phyloP scores from a whole-genome alignment of 2,797 vertebrate species.

The Lacerta viridis region DNA sequence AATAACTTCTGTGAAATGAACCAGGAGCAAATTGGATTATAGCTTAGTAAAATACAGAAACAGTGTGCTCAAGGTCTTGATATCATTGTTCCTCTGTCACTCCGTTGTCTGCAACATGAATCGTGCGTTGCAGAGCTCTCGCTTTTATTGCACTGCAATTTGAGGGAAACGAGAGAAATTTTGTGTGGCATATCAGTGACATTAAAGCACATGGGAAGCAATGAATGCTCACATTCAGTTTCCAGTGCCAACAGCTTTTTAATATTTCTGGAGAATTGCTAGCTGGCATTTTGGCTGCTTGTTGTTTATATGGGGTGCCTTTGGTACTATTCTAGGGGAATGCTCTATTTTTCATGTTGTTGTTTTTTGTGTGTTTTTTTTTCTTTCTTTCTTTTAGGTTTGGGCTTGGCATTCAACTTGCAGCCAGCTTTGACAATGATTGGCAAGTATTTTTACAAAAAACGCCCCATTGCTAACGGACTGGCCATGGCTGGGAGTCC shows the following conservation, averaged over 20 bases:
- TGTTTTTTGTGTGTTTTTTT: slow-evolving; percentile 16
- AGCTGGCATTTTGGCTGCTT: slow-evolving; percentile 3
- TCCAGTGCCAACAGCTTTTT: slow-evolving; percentile 7
- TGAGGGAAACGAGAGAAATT: slow-evolving; percentile 26
- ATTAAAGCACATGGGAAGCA: neutral
- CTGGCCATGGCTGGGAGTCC: slow-evolving; percentile 97
- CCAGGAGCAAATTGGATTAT: slow-evolving; percentile 47
- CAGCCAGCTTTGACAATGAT: slow-evolving; percentile 97
- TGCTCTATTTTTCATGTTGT: slow-evolving; percentile 48
- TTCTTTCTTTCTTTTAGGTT: slow-evolving; percentile 80
- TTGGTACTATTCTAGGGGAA: slow-evolving; percentile 27
- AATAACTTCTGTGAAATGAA: slow-evolving; percentile 65
- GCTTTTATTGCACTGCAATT: slow-evolving; percentile 24
- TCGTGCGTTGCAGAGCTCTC: slow-evolving; percentile 42
- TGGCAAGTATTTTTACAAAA: slow-evolving; percentile 94
- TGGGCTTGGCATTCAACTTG: slow-evolving; percentile 96
- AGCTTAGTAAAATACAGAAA: slow-evolving; percentile 61
- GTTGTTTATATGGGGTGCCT: no score
- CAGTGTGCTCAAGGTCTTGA: slow-evolving; percentile 38
- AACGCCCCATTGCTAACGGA: slow-evolving; percentile 94
- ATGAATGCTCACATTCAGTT: slow-evolving; percentile 38
- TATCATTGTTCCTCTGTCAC: slow-evolving; percentile 42
- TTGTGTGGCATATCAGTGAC: slow-evolving; percentile 6
- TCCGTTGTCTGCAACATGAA: slow-evolving; percentile 27
- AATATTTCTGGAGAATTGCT: neutral